Percentiles rank a stretch among this genome's conserved stretches.
Conservation (phyloP, 1,140 invertebrate genomes). For the Ceratosolen fusciceps region DNA sequence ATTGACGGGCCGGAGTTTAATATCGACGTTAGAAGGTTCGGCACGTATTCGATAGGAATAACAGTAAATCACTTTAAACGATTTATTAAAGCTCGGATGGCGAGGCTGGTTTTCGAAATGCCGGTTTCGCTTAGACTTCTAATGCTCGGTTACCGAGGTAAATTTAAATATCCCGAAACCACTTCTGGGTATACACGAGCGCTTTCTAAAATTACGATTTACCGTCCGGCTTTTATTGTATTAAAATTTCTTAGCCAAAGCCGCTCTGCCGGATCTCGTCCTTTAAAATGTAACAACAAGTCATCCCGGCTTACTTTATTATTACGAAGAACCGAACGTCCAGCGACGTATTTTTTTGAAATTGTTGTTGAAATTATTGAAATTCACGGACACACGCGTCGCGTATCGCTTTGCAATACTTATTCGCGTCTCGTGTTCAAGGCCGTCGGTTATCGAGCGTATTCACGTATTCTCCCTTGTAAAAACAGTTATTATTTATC, state of each 20-base stretch:
- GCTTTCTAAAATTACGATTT: constrained; percentile 25
- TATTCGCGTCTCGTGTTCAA: constrained; percentile 2
- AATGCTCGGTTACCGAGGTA: constrained; percentile 49
- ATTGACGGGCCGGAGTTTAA: constrained; percentile 21
- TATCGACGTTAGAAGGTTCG: constrained; percentile 55
- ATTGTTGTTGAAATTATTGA: too few species aligned
- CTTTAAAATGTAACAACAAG: too few species aligned
- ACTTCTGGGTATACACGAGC: not conserved
- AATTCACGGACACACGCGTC: not conserved
- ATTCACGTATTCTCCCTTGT: constrained; percentile 59
- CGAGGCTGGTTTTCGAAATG: constrained; percentile 48
- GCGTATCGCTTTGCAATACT: not conserved
- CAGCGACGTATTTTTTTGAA: too few species aligned
- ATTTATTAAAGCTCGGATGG: constrained; percentile 59
- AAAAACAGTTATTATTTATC: constrained; percentile 69
- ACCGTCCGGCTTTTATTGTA: not conserved
- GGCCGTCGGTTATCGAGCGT: constrained; percentile 53
- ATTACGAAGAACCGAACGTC: too few species aligned
- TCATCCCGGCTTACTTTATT: too few species aligned
- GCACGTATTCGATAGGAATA: constrained; percentile 57
- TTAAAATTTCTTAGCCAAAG: too few species aligned
- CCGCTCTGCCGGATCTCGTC: too few species aligned
- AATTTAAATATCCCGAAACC: constrained; percentile 56
- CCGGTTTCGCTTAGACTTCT: constrained; percentile 11
- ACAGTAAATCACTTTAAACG: constrained; percentile 57